A percentile compares a stretch with the other conserved stretches of the same genome.
Evolutionary conservation across 2,113 vertebrate genomes (phyloP).

Genomic region (Phalacrocorax carbo): DNA sequence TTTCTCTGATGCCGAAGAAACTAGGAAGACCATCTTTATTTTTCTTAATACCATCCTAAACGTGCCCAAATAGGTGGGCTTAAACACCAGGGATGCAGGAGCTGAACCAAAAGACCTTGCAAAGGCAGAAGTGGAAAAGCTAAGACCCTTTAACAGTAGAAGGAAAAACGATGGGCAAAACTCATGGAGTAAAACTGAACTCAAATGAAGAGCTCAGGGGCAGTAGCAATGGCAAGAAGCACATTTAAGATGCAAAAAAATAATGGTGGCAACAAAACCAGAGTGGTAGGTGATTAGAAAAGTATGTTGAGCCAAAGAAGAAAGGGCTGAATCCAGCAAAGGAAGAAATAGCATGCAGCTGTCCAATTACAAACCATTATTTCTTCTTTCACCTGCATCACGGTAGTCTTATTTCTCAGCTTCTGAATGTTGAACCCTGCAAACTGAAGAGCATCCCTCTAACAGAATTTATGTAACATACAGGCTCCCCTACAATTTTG

Average conservation of each 20-base stretch:
- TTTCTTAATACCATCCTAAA: slow-evolving; percentile 11
- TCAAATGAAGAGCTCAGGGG: background rate
- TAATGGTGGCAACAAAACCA: background rate
- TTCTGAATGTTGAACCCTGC: background rate
- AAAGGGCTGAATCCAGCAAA: background rate
- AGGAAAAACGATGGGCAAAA: background rate
- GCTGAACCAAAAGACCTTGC: background rate
- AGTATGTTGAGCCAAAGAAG: background rate
- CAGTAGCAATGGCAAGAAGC: background rate
- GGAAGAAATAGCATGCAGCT: background rate
- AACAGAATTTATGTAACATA: background rate
- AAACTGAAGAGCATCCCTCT: background rate
- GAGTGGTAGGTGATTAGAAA: background rate
- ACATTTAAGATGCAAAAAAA: background rate
- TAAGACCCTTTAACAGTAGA: background rate
- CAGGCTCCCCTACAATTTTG: background rate
- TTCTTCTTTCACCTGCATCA: background rate
- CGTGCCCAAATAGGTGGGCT: background rate
- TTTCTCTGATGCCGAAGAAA: slow-evolving; percentile 4
- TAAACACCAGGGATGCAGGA: background rate
- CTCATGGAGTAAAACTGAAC: background rate
- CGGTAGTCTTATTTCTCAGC: background rate
- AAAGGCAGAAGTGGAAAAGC: background rate
- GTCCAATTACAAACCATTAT: background rate
- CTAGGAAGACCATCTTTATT: slow-evolving; percentile 6